Evolutionary conservation across 2,113 vertebrate species (phyloP).

Genomic region (Potamarius usumacintae): DNA sequence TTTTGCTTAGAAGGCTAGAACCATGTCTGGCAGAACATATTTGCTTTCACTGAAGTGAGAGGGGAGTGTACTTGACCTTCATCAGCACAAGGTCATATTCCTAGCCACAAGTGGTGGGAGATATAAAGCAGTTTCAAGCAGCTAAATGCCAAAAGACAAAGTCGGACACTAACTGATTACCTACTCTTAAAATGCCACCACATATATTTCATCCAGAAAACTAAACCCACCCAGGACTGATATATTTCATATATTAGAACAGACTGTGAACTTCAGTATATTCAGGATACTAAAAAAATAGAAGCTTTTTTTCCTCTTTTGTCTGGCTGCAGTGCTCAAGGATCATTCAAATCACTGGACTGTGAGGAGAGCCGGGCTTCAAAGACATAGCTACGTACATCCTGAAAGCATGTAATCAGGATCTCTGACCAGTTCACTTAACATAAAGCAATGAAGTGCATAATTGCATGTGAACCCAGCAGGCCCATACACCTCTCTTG

Average conservation of each 20-base stretch:
- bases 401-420: conserved; percentile 36
- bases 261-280: background rate
- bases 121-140: conserved; percentile 58
- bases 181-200: conserved; percentile 36
- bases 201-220: background rate
- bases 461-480: conserved; percentile 48
- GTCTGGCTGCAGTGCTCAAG: background rate
- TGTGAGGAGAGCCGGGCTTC: background rate
- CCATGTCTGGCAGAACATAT: background rate
- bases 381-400: conserved; percentile 19
- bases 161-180: conserved; percentile 68
- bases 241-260: background rate
- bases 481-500: conserved; percentile 10
- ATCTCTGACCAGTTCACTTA: conserved; percentile 23
- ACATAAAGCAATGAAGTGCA: conserved; percentile 27
- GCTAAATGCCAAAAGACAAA: conserved; percentile 73
- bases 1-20: background rate
- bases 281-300: background rate
- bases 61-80: conserved; percentile 62
- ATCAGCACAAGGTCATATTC: conserved; percentile 59
- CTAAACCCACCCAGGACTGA: background rate
- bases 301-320: background rate
- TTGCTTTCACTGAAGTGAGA: conserved; percentile 43
- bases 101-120: conserved; percentile 66
- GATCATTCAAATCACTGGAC: background rate